A percentile compares a stretch with the other conserved stretches of the same genome.
Conservation (phyloP, 2,113 vertebrate genomes). For the Mellivora capensis region DNA sequence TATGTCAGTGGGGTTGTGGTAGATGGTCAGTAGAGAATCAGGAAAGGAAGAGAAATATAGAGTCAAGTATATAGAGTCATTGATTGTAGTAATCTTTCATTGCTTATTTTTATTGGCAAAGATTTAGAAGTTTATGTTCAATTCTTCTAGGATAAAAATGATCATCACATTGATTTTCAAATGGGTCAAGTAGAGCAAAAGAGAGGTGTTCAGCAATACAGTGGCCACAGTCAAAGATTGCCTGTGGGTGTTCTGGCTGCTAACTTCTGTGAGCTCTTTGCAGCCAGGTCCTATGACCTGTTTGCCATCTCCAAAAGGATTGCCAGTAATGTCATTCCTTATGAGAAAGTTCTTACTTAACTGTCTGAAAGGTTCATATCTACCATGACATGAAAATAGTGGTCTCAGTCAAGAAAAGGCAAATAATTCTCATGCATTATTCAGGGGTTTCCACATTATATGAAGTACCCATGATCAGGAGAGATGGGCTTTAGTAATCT, state of each 20-base stretch:
- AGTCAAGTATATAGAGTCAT: not conserved
- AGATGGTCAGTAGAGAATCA: not conserved
- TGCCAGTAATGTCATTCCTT: not conserved
- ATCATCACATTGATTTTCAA: not conserved
- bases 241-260: too few species aligned
- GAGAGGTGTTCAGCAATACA: not conserved
- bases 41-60: not conserved
- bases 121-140: not conserved
- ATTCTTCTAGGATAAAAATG: not conserved
- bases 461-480: not conserved
- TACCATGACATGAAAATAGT: not conserved
- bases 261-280: not conserved
- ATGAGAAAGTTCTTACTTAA: not conserved
- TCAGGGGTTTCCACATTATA: not conserved
- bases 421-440: not conserved
- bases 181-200: not conserved
- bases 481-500: not conserved
- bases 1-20: accelerated
- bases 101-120: not conserved
- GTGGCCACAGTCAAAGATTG: not conserved
- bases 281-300: not conserved
- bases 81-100: not conserved
- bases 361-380: not conserved
- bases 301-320: not conserved
- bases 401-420: not conserved